A percentile compares a stretch with the other conserved stretches of the same genome.
Evolutionary conservation across 2,113 vertebrate species (phyloP).

Genomic region (Ascaphus truei): DNA sequence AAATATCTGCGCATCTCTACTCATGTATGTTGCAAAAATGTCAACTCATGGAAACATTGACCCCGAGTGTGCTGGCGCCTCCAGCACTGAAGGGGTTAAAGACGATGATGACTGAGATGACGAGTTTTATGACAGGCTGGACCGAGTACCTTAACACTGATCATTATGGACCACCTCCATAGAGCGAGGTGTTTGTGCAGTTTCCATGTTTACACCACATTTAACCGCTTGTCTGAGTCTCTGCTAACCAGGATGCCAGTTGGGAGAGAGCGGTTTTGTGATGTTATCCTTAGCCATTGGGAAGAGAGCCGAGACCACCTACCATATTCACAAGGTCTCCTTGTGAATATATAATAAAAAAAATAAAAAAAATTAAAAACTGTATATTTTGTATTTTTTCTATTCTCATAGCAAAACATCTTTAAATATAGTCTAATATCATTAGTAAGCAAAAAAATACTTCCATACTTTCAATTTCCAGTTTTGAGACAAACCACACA

Average conservation of each 20-base stretch:
- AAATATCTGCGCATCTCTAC: too few species aligned
- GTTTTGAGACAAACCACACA: neutral
- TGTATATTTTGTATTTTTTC: neutral
- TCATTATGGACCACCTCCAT: neutral
- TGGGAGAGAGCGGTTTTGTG: neutral
- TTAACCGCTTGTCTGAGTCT: neutral
- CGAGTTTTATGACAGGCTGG: too few species aligned
- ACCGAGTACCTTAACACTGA: neutral
- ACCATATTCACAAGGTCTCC: neutral
- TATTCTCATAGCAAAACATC: conserved; percentile 5
- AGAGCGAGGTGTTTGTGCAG: too few species aligned
- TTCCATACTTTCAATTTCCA: neutral
- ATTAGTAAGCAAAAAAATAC: conserved; percentile 20
- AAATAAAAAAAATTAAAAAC: too few species aligned
- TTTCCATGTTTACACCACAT: neutral
- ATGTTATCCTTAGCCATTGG: neutral
- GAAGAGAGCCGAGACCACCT: neutral
- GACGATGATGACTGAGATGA: too few species aligned
- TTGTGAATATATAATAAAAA: neutral
- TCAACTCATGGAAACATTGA: too few species aligned
- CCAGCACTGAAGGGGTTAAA: too few species aligned
- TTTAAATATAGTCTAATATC: neutral
- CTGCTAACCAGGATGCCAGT: neutral
- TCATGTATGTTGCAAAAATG: too few species aligned
- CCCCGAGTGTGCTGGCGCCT: too few species aligned